Evolutionary conservation across 1,140 invertebrate genomes (phyloP).

Genomic region (Belonocnema kinseyi): DNA sequence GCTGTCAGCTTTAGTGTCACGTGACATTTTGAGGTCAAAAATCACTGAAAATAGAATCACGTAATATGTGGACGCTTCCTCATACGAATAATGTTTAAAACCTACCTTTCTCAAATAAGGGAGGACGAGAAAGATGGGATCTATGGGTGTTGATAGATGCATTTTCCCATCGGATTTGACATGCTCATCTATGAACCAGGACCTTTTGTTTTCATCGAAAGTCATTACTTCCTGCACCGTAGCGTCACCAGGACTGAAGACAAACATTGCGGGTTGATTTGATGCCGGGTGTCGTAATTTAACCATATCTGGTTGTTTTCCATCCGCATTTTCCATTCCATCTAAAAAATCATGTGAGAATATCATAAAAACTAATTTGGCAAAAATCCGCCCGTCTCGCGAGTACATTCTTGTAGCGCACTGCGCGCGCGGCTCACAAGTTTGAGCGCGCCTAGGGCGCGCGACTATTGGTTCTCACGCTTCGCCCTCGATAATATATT

Average conservation of each 20-base stretch:
- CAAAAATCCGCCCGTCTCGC: too few relatives aligned
- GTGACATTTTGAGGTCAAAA: too few relatives aligned
- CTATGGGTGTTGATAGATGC: constrained; percentile 82
- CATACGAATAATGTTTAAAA: not conserved
- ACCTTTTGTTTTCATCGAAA: constrained; percentile 81
- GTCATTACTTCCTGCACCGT: constrained; percentile 81
- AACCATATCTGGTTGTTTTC: constrained; percentile 83
- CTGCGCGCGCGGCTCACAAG: too few relatives aligned
- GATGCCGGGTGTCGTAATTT: constrained; percentile 82
- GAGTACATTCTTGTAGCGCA: too few relatives aligned
- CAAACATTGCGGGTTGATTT: constrained; percentile 79
- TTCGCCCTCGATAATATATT: too few relatives aligned
- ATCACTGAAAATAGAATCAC: too few relatives aligned
- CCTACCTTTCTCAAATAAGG: constrained; percentile 76
- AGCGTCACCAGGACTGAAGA: constrained; percentile 77
- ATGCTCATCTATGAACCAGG: constrained; percentile 83
- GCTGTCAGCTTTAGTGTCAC: too few relatives aligned
- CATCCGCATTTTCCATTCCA: constrained; percentile 73
- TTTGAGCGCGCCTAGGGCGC: too few relatives aligned
- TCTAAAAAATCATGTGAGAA: constrained; percentile 16
- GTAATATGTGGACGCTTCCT: too few relatives aligned
- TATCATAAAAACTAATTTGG: too few relatives aligned
- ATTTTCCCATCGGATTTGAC: constrained; percentile 86
- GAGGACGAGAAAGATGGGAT: constrained; percentile 82
- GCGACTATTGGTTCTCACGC: too few relatives aligned